Conservation (phyloP, 2,888 invertebrate genomes). For the Sabatieria punctata region DNA sequence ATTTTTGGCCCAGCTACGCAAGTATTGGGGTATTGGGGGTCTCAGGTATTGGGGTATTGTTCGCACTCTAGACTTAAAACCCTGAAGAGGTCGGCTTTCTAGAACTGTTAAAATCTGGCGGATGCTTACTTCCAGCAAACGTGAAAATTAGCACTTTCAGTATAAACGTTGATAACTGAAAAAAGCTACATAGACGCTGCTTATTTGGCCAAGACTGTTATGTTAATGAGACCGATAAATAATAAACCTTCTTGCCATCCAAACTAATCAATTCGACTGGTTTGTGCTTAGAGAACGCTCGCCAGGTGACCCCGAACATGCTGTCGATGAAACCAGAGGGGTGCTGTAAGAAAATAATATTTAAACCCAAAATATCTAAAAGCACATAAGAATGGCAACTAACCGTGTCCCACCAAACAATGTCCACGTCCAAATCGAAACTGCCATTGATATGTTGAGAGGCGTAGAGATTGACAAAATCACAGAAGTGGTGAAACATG, state of each 20-base stretch:
- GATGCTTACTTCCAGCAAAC: no score
- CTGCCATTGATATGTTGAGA: slow-evolving; percentile 69
- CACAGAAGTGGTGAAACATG: slow-evolving; percentile 98
- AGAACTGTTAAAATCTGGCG: no score
- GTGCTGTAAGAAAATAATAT: slow-evolving; percentile 11
- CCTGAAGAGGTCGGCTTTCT: no score
- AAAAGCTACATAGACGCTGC: no score
- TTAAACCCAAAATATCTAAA: not conserved
- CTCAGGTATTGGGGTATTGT: no score
- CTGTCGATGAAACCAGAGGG: slow-evolving; percentile 18
- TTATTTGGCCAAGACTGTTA: no score
- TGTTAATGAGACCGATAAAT: no score
- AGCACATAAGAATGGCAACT: slow-evolving; percentile 13
- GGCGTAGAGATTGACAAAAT: slow-evolving; percentile 88
- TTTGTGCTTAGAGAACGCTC: slow-evolving; percentile 67
- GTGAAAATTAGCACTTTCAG: no score
- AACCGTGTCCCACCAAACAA: slow-evolving; percentile 81
- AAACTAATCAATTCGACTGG: slow-evolving; percentile 72
- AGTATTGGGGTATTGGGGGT: no score
- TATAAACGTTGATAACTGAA: no score
- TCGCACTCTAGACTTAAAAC: no score
- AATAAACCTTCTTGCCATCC: slow-evolving; percentile 53
- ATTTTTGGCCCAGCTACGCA: no score
- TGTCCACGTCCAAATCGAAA: slow-evolving; percentile 46
- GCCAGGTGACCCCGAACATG: slow-evolving; percentile 62